phyloP scores from a whole-genome alignment of 1,140 invertebrate genomes.

The Elymnias hypermnestra region DNA sequence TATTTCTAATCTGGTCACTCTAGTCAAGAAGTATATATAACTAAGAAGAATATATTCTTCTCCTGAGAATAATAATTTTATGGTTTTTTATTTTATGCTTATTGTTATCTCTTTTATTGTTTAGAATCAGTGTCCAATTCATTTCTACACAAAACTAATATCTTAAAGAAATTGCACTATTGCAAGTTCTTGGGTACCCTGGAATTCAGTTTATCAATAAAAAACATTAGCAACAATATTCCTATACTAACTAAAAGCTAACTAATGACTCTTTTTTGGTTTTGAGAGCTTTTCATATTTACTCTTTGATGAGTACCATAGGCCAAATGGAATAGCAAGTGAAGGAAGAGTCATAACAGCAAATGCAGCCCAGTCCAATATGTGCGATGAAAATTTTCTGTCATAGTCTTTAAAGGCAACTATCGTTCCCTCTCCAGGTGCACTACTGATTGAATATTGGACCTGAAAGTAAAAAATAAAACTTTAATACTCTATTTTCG shows the following conservation, averaged over 20 bases:
- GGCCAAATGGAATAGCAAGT: constrained; percentile 92
- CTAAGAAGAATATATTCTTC: too few relatives aligned
- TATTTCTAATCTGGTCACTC: too few relatives aligned
- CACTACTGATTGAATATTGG: constrained; percentile 92
- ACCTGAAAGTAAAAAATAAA: constrained; percentile 73
- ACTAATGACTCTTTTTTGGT: constrained; percentile 79
- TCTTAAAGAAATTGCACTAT: too few relatives aligned
- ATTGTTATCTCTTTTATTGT: too few relatives aligned
- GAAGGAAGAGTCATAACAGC: constrained; percentile 97
- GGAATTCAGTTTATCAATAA: constrained; percentile 3
- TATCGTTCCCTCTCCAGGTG: constrained; percentile 97
- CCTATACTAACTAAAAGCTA: constrained; percentile 31
- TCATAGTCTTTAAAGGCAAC: constrained; percentile 97
- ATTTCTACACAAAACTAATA: constrained; percentile 5
- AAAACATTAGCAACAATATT: constrained; percentile 42
- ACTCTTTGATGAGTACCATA: constrained; percentile 96
- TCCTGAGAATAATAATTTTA: too few relatives aligned
- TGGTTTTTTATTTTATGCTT: too few relatives aligned
- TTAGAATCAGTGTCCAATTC: background rate
- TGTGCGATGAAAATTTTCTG: constrained; percentile 98
- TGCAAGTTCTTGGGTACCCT: too few relatives aligned
- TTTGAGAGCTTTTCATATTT: constrained; percentile 92
- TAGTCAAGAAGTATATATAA: too few relatives aligned
- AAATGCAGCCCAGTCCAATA: constrained; percentile 97
- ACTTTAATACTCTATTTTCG: too few relatives aligned